A percentile compares a stretch with the other conserved stretches of the same genome.
phyloP scores from a whole-genome alignment of 2,797 vertebrate species.

The Avahi laniger region DNA sequence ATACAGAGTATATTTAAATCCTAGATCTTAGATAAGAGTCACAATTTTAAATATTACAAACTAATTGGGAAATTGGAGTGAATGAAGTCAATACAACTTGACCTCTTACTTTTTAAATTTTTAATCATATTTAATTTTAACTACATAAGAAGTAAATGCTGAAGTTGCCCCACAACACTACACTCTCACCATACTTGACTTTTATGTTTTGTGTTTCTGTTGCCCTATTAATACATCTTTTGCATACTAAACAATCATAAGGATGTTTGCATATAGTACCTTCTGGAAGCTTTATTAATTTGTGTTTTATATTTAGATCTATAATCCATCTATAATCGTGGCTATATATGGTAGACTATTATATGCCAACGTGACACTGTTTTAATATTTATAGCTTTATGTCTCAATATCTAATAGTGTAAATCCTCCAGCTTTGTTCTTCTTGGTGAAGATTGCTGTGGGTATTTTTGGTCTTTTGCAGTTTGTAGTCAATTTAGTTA shows the following conservation, averaged over 20 bases:
- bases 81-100: neutral
- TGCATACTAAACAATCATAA: neutral
- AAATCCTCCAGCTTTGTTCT: neutral
- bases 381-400: neutral
- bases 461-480: neutral
- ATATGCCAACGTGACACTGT: neutral
- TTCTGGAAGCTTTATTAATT: neutral
- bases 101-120: neutral
- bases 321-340: neutral
- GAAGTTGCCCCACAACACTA: neutral
- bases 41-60: neutral
- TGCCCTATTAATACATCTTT: neutral
- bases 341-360: neutral
- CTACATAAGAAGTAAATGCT: neutral
- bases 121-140: conserved; percentile 12
- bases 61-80: neutral
- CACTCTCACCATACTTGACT: neutral
- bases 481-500: neutral
- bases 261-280: neutral
- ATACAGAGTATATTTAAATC: neutral
- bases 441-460: neutral
- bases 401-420: neutral
- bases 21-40: neutral
- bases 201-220: neutral
- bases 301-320: neutral